A percentile compares a stretch with the other conserved stretches of the same genome.
Conservation (phyloP, 2,888 invertebrate genomes). For the Tyria jacobaeae region DNA sequence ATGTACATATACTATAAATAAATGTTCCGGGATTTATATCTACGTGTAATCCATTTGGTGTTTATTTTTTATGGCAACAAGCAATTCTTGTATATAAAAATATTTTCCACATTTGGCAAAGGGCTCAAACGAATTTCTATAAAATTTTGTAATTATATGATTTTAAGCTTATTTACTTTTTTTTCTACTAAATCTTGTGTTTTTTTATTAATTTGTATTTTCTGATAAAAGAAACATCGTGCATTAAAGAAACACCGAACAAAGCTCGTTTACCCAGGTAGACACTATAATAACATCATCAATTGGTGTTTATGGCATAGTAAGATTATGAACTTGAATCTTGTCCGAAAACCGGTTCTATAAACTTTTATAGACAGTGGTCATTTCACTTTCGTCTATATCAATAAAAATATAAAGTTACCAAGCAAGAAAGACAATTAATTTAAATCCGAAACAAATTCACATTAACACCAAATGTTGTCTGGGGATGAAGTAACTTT, state of each 20-base stretch:
- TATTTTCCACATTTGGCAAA: too few relatives aligned
- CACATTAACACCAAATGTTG: not conserved
- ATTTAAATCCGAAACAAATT: not conserved
- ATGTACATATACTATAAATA: not conserved
- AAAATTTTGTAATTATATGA: too few relatives aligned
- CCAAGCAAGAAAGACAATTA: not conserved
- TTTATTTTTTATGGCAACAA: not conserved
- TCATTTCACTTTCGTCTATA: conserved; percentile 6
- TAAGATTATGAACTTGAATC: not conserved
- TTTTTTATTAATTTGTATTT: too few relatives aligned
- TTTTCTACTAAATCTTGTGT: too few relatives aligned
- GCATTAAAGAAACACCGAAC: too few relatives aligned
- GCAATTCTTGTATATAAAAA: too few relatives aligned
- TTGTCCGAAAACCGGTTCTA: not conserved
- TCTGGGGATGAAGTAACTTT: not conserved
- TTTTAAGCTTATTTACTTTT: too few relatives aligned
- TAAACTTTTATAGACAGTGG: not conserved
- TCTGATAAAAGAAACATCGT: too few relatives aligned
- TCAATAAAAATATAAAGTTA: conserved; percentile 1
- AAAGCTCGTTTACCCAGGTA: too few relatives aligned
- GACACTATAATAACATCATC: too few relatives aligned
- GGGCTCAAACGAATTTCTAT: too few relatives aligned
- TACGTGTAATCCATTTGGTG: not conserved
- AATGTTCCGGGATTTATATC: not conserved
- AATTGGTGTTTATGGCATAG: not conserved